A percentile compares a stretch with the other conserved stretches of the same genome.
These are phyloP conservation scores for Athripsodes cinereus DNA, from an alignment of 2,888 invertebrate species.

Conservation along the genomic window DNA sequence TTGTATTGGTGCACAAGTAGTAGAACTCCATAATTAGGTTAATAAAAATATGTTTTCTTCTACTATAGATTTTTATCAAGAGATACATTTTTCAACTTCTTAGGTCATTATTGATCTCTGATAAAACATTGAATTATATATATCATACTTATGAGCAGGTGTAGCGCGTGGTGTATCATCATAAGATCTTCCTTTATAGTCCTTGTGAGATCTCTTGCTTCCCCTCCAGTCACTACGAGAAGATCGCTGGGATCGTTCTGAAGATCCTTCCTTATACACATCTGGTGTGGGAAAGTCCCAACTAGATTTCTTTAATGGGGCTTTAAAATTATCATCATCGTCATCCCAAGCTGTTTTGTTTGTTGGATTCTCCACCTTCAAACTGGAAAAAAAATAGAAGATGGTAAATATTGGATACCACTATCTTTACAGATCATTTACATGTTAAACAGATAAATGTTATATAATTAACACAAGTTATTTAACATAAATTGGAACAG, in stretches of 20 bases:
- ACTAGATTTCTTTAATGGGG: slow-evolving; percentile 62
- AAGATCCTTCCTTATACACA: slow-evolving; percentile 37
- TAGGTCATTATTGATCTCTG: background rate
- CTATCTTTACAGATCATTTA: too few species aligned
- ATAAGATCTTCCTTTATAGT: slow-evolving; percentile 43
- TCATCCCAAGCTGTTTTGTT: slow-evolving; percentile 74
- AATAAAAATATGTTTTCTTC: too few species aligned
- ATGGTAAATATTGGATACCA: too few species aligned
- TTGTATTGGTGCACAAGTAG: too few species aligned
- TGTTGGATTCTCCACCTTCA: slow-evolving; percentile 49
- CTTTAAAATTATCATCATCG: slow-evolving; percentile 63
- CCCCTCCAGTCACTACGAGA: slow-evolving; percentile 34
- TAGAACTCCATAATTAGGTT: too few species aligned
- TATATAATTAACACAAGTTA: too few species aligned
- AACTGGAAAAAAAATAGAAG: slow-evolving; percentile 35
- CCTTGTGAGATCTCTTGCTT: slow-evolving; percentile 35
- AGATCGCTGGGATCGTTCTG: slow-evolving; percentile 42
- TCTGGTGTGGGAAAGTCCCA: slow-evolving; percentile 93
- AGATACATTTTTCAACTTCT: too few species aligned
- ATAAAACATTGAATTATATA: background rate
- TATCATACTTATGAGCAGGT: slow-evolving; percentile 68
- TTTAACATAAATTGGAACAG: too few species aligned
- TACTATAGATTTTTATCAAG: too few species aligned
- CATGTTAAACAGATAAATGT: too few species aligned
- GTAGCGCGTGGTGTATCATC: slow-evolving; percentile 77